A percentile compares a stretch with the other conserved stretches of the same genome.
phyloP scores from a whole-genome alignment of 2,113 vertebrate species.

The Oncorhynchus mykiss region DNA sequence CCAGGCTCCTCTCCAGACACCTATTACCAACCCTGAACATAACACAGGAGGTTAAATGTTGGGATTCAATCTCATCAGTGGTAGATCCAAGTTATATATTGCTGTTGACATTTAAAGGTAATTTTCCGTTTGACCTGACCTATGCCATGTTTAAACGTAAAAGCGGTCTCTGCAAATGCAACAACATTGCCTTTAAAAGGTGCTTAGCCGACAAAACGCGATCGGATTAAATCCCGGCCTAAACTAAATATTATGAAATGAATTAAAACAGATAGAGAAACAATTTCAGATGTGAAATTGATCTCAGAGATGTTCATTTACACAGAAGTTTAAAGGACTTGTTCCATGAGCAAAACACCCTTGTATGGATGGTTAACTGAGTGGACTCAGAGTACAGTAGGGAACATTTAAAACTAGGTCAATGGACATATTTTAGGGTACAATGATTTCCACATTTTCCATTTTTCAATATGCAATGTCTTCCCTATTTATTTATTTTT shows the following conservation, averaged over 20 bases:
- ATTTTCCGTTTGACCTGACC: too few species aligned
- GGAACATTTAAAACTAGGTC: neutral
- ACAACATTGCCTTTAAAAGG: neutral
- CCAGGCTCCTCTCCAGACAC: constrained; percentile 43
- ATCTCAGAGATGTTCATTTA: neutral
- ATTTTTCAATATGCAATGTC: too few species aligned
- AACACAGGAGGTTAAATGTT: constrained; percentile 4
- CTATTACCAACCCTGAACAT: constrained; percentile 24
- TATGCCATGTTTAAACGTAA: too few species aligned
- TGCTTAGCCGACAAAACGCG: neutral
- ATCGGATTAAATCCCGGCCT: too few species aligned
- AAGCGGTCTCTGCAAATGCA: too few species aligned
- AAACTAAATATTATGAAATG: neutral
- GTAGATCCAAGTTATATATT: neutral
- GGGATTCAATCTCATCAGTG: neutral
- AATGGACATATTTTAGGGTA: neutral
- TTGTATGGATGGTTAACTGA: neutral
- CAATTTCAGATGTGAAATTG: neutral
- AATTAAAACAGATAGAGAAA: neutral
- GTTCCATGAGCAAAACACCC: neutral
- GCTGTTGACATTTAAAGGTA: neutral
- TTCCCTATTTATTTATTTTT: neutral
- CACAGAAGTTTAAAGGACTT: neutral
- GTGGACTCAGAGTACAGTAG: neutral
- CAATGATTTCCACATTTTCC: too few species aligned